Base-by-base conservation (phyloP, 2,113 vertebrate genomes). In the Neomonachus schauinslandi region DNA sequence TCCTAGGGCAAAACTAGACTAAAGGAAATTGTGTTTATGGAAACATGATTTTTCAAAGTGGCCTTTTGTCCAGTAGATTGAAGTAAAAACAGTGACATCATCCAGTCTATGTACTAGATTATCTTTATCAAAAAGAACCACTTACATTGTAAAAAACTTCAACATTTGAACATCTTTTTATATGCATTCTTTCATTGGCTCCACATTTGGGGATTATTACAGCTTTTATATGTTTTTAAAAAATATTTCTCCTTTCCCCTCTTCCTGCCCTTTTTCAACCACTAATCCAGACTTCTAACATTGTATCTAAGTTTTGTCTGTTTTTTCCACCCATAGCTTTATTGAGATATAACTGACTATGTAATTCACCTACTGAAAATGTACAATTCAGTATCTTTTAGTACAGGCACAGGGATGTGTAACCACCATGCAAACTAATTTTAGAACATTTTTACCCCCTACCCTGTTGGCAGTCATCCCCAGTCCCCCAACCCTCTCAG, bases 41-140 rank as follows among this genome's bases (percentile, higher is more conserved):
- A 89, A 96, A 97, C 5, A 51, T 85, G 31, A 7, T 33, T 67
- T 67, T 67, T 67, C 63, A 67, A 33, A 67, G 63, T 67, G 63
- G 63, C 6, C 31, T 67, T 67, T 67, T 67, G 63, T 67, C 63
- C 31, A 7, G 28, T 33, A 67, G 63, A 67, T 67, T 33, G 63
- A 67, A 67, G 63, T 67, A 67, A 16, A 33, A 67, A 67, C 63
- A 67, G 63, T 67, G 31, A 67, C 63, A 33, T 67, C 63, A 67
- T 67, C 31, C 63, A 67, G 63, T 67, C 63, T 67, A 67, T 67
- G 63, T 33, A 33, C 59, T 53, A 86, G 57, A 82, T 89, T 76
- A 76, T 96, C 33, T 87, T 91, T 77, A 88, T 90, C 31, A 53
- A 80, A 88, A 89, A 89, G 61, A 95, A 95, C 10, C 15, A 15